phyloP scores from a whole-genome alignment of 2,113 vertebrate species.

The Hirundichthys speculiger region DNA sequence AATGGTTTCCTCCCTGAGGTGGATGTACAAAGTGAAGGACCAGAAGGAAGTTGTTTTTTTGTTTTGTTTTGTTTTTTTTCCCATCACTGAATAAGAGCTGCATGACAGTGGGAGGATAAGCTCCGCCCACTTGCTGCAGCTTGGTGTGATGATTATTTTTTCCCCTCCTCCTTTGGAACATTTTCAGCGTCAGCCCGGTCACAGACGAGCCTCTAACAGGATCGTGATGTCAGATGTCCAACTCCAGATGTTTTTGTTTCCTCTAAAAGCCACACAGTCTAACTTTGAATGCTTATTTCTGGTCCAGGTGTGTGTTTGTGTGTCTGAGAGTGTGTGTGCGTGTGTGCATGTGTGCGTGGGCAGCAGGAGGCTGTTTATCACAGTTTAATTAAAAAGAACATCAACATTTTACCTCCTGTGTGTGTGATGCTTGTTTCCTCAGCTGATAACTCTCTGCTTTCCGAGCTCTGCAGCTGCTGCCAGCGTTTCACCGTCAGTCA shows the following conservation, averaged over 20 bases:
- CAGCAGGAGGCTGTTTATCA: conserved; percentile 26
- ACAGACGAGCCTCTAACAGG: background rate
- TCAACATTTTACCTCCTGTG: conserved; percentile 58
- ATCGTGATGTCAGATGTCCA: conserved; percentile 8
- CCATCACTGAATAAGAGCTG: conserved; percentile 53
- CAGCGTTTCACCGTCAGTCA: too few species aligned
- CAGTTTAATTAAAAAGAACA: conserved; percentile 68
- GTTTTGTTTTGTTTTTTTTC: conserved; percentile 29
- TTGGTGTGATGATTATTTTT: conserved; percentile 39
- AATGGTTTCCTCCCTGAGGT: conserved; percentile 40
- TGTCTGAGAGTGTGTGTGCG: background rate
- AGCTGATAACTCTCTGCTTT: background rate
- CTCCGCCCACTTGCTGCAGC: conserved; percentile 19
- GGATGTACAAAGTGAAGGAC: conserved; percentile 61
- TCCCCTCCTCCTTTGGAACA: too few species aligned
- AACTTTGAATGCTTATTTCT: conserved; percentile 25
- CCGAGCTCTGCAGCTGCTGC: background rate
- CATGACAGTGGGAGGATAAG: conserved; percentile 59
- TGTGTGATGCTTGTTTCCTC: background rate
- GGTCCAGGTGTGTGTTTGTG: background rate
- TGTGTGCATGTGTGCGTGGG: too few species aligned
- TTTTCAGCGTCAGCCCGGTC: conserved; percentile 2
- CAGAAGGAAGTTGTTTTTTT: conserved; percentile 26
- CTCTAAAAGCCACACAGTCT: conserved; percentile 41
- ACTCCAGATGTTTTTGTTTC: conserved; percentile 15